Conservation (phyloP, 2,888 invertebrate genomes). For the Mechanitis messenoides region DNA sequence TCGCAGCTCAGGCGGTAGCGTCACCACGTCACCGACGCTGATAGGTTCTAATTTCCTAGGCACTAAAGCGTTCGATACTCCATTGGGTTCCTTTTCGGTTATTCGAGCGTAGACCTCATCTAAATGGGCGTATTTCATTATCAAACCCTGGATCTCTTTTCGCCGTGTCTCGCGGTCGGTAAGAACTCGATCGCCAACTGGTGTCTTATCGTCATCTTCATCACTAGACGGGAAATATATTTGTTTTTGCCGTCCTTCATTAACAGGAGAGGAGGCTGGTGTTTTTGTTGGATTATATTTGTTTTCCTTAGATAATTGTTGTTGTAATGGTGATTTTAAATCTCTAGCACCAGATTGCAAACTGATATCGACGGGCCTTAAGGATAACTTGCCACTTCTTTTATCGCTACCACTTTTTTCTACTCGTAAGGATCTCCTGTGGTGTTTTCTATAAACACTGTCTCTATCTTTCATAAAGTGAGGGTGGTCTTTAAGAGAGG, state of each 20-base stretch:
- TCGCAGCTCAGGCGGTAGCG: constrained; percentile 67
- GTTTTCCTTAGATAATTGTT: constrained; percentile 56
- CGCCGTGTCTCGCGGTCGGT: constrained; percentile 87
- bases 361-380: constrained; percentile 75
- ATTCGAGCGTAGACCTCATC: constrained; percentile 82
- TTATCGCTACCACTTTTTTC: constrained; percentile 80
- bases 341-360: constrained; percentile 67
- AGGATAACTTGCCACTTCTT: constrained; percentile 63
- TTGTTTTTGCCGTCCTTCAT: constrained; percentile 64
- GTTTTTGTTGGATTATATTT: constrained; percentile 50
- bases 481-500: constrained; percentile 47
- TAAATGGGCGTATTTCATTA: constrained; percentile 87
- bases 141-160: constrained; percentile 88
- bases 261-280: constrained; percentile 58
- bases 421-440: constrained; percentile 75
- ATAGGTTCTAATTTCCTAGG: constrained; percentile 52
- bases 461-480: constrained; percentile 69
- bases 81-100: constrained; percentile 54
- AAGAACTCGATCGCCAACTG: constrained; percentile 75
- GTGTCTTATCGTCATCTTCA: constrained; percentile 71
- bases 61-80: constrained; percentile 41
- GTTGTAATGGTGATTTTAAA: constrained; percentile 70
- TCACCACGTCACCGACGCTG: constrained; percentile 61
- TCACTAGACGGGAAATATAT: constrained; percentile 71
- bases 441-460: constrained; percentile 69